Conservation (phyloP, 2,888 invertebrate species). For the Andrena marginata region DNA sequence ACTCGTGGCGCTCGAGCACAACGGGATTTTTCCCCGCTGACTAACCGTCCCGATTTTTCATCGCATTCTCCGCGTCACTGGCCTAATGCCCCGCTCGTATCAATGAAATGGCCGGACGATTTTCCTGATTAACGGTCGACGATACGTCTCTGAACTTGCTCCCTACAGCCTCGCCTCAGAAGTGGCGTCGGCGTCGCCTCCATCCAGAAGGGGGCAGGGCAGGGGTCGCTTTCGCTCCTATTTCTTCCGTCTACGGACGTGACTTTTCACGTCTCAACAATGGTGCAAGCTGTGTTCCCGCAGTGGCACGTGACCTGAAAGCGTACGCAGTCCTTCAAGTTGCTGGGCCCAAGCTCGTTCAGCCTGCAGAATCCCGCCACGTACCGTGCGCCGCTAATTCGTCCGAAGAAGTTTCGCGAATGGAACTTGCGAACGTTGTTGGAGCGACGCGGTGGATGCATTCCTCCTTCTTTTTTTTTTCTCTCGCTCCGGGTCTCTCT, state of each 20-base stretch:
- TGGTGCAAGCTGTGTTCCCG: conserved; percentile 66
- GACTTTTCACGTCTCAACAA: conserved; percentile 63
- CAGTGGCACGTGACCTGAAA: conserved; percentile 64
- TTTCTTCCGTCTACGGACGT: conserved; percentile 48
- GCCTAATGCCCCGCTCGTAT: conserved; percentile 13
- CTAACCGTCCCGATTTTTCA: conserved; percentile 47
- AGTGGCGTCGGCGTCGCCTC: not conserved
- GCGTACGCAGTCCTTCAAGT: conserved; percentile 26
- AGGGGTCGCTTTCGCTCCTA: conserved; percentile 38
- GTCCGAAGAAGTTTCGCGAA: conserved; percentile 42
- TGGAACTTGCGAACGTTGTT: conserved; percentile 20
- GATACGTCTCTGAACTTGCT: conserved; percentile 37
- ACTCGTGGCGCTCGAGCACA: conserved; percentile 12
- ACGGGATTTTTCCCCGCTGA: conserved; percentile 32
- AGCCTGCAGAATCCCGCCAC: conserved; percentile 19
- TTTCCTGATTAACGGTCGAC: conserved; percentile 42
- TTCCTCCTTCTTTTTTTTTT: not conserved
- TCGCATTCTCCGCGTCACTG: conserved; percentile 29
- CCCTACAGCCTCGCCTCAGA: conserved; percentile 16
- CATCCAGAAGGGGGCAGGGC: not conserved
- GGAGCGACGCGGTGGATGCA: not conserved
- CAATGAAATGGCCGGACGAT: conserved; percentile 39
- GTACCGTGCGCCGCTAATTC: conserved; percentile 51
- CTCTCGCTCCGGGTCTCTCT: not conserved
- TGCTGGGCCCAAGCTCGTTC: conserved; percentile 9